phyloP scores from a whole-genome alignment of 1,140 invertebrate species.

The Drosophila malerkotliana region DNA sequence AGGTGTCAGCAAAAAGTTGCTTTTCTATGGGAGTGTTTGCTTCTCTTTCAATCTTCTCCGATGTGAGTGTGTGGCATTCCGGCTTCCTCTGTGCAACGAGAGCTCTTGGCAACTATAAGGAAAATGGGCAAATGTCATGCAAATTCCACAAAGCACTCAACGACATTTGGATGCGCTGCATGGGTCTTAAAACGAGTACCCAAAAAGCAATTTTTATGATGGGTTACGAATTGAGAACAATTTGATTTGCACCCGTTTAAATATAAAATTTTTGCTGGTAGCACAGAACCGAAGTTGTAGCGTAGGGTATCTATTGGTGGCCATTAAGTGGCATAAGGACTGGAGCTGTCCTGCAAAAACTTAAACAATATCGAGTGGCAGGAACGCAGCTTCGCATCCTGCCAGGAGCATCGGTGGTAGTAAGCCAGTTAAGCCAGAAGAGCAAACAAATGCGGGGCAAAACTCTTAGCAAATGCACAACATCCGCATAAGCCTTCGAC shows the following conservation, averaged over 20 bases:
- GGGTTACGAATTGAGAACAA: constrained; percentile 1
- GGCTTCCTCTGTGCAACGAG: constrained; percentile 33
- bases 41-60: constrained; percentile 34
- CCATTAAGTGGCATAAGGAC: constrained; percentile 17
- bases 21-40: constrained; percentile 32
- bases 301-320: constrained; percentile 5
- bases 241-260: constrained; percentile 17
- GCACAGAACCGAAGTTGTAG: not conserved
- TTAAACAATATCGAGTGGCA: constrained; percentile 52
- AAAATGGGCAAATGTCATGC: constrained; percentile 29
- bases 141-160: constrained; percentile 19
- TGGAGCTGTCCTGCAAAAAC: constrained; percentile 30
- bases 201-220: constrained; percentile 13
- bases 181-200: not conserved
- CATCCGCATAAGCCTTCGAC: constrained; percentile 78
- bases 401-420: constrained; percentile 47
- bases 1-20: constrained; percentile 58
- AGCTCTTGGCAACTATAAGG: constrained; percentile 19
- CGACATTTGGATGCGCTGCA: constrained; percentile 41
- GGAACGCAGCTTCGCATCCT: constrained; percentile 19
- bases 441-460: constrained; percentile 72
- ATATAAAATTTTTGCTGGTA: too few relatives aligned
- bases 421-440: constrained; percentile 71
- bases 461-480: constrained; percentile 75
- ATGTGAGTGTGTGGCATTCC: constrained; percentile 20